A percentile compares a stretch with the other conserved stretches of the same genome.
Conservation (phyloP, 2,797 vertebrate species). For the Scolopax bukidnonensis region DNA sequence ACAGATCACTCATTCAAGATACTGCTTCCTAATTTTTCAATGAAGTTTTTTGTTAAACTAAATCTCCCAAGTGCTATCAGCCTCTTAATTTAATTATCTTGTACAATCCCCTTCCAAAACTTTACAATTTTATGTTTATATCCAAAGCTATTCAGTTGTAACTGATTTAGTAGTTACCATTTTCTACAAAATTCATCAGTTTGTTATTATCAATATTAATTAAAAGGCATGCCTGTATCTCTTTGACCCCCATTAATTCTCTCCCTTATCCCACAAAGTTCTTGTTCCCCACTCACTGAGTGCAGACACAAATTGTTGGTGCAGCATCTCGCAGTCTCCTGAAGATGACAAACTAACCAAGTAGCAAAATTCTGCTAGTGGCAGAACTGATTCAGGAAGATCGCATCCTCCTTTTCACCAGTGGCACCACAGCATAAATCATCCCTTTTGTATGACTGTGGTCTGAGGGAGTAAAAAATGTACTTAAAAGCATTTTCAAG, state of each 20-base stretch:
- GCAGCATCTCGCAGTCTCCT: background rate
- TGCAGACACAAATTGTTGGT: background rate
- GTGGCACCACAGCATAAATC: background rate
- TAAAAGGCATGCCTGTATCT: background rate
- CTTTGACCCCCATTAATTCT: background rate
- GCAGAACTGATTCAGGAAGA: background rate
- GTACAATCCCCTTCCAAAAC: background rate
- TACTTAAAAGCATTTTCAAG: background rate
- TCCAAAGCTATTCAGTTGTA: background rate
- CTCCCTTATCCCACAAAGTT: background rate
- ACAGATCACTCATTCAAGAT: background rate
- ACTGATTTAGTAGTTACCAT: background rate
- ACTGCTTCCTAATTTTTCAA: background rate
- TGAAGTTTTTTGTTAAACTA: background rate
- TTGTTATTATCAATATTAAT: background rate
- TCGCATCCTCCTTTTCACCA: background rate
- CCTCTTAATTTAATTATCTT: background rate
- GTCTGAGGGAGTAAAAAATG: background rate
- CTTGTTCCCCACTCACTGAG: background rate
- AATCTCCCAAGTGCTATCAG: background rate
- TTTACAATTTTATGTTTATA: background rate
- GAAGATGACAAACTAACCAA: background rate
- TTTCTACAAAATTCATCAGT: background rate
- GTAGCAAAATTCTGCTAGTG: background rate
- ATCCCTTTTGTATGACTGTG: background rate